These are phyloP conservation scores for Pollenia angustigena DNA, from an alignment of 2,888 invertebrate genomes.

Conservation along the genomic window DNA sequence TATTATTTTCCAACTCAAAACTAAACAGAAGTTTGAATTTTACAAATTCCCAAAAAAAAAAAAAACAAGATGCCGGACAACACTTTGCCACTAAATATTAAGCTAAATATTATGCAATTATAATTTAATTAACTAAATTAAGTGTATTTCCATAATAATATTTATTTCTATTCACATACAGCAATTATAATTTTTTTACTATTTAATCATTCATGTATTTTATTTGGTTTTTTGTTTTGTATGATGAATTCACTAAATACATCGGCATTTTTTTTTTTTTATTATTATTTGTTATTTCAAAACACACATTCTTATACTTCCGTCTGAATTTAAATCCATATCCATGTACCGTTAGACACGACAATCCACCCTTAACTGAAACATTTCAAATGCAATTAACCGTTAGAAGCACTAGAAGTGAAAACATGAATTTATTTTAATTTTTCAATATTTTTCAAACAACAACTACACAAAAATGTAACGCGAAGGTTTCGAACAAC, in stretches of 20 bases:
- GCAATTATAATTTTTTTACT: not conserved
- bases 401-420: constrained; percentile 50
- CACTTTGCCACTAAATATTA: not conserved
- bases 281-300: constrained; percentile 11
- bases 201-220: not conserved
- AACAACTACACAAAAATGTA: constrained; percentile 6
- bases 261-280: not conserved
- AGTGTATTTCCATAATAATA: not conserved
- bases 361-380: constrained; percentile 67
- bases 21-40: not conserved
- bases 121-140: constrained; percentile 43
- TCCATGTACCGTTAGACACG: constrained; percentile 42
- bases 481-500: constrained; percentile 54
- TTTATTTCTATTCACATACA: not conserved
- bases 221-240: not conserved
- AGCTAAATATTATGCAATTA: not conserved
- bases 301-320: constrained; percentile 20
- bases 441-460: not conserved
- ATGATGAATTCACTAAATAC: constrained; percentile 6
- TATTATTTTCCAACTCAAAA: constrained; percentile 6
- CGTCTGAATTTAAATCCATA: constrained; percentile 12
- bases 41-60: not conserved
- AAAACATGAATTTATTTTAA: constrained; percentile 4
- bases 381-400: constrained; percentile 57
- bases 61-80: not conserved